Percentiles rank a stretch among this genome's conserved stretches.
These are phyloP conservation scores for Corythornis vintsioides DNA, from an alignment of 2,113 vertebrate genomes.

Conservation along the genomic window DNA sequence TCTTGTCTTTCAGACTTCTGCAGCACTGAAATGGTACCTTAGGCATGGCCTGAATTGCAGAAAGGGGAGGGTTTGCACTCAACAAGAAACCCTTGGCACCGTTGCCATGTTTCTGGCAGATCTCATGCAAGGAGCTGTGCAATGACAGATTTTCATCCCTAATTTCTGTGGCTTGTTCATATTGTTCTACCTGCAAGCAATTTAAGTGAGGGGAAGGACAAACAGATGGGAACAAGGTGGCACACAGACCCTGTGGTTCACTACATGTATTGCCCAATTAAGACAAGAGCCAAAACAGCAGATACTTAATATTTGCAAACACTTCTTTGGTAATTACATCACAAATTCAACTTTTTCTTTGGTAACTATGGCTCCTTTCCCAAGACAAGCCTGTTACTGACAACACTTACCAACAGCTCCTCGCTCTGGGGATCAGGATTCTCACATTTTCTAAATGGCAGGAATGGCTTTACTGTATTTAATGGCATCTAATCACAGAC, in stretches of 20 bases:
- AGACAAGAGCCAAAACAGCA: background rate
- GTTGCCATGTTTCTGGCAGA: background rate
- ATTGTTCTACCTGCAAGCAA: background rate
- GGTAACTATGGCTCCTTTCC: background rate
- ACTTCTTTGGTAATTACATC: background rate
- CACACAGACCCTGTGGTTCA: background rate
- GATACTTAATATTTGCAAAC: background rate
- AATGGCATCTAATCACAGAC: background rate
- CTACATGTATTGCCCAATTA: background rate
- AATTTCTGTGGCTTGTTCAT: background rate
- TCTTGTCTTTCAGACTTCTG: background rate
- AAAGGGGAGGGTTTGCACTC: background rate
- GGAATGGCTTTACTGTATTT: background rate
- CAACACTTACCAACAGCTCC: background rate
- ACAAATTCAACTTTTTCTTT: slow-evolving; percentile 1
- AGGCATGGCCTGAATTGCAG: background rate
- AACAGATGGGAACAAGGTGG: slow-evolving; percentile 3
- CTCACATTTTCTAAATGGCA: background rate
- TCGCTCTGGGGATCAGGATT: background rate
- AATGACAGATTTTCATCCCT: background rate
- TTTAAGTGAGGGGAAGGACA: background rate
- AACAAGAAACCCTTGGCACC: background rate
- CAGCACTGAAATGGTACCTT: background rate
- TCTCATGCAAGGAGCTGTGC: background rate
- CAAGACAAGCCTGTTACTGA: background rate